A percentile compares a stretch with the other conserved stretches of the same genome.
These are phyloP conservation scores for Mormyrus proboscirostris DNA, from an alignment of 2,797 vertebrate genomes.

Conservation along the genomic window DNA sequence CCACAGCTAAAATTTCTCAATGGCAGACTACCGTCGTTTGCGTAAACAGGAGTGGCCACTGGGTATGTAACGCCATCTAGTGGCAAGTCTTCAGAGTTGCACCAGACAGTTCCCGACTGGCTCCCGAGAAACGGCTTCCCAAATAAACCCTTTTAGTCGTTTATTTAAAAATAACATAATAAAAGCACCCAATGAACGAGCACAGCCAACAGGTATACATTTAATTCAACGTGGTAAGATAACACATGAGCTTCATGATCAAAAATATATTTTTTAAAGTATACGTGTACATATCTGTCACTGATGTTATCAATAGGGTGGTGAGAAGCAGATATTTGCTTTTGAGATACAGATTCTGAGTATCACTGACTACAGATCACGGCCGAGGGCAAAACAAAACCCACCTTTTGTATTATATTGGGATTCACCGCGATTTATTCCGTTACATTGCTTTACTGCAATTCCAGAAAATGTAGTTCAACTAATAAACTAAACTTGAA, in stretches of 20 bases:
- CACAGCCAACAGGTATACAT: neutral
- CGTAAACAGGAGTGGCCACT: slow-evolving; percentile 9
- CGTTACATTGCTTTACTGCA: neutral
- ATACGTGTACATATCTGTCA: neutral
- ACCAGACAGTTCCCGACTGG: neutral
- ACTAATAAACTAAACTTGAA: neutral
- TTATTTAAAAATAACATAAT: neutral
- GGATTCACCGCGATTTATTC: neutral
- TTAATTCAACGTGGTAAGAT: neutral
- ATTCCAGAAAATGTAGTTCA: neutral
- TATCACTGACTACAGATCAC: neutral
- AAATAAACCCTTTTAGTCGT: neutral
- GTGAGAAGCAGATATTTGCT: neutral
- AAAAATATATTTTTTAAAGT: neutral
- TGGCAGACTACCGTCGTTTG: neutral
- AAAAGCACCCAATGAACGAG: neutral
- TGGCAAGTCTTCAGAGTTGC: neutral
- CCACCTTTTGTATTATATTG: neutral
- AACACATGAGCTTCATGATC: neutral
- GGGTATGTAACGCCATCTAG: neutral
- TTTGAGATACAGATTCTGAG: neutral
- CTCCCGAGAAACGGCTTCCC: neutral
- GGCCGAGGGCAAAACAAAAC: neutral
- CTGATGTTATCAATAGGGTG: neutral
- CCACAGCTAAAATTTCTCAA: slow-evolving; percentile 9